Evolutionary conservation across 1,140 invertebrate species (phyloP), one percentile per base, ranked within the genome.

Genomic region (Cataglyphis hispanica): DNA sequence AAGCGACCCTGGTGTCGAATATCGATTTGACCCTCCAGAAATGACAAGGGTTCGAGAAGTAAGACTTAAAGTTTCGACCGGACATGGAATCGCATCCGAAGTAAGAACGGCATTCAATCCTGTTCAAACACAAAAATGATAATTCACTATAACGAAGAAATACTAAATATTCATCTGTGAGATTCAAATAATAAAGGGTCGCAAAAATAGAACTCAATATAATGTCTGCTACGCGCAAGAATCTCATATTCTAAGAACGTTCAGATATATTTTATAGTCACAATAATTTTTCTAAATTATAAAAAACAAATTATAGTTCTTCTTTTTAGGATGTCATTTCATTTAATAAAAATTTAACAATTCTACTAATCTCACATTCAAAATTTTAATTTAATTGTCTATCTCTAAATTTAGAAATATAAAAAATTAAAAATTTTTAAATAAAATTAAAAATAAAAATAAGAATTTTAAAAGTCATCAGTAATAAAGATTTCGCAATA

Each of bases 1-100:
- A 40, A 63, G 27, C 37, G 34, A 64, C 83, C 72, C 56, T 84
- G 27, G 27, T 66, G 50, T 50, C 40, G 75, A 80, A 86, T 86
- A 86, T 86, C 84, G 84, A 86, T 86, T 80, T 60, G 40, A 56
- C 64, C 46, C 50, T 67, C 61, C 10, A 50, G 63, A 50, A n/a
- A 58, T 63, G 64, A 80, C 40, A 85, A 80, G 74, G 63, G 74
- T 63, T 58, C 34, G 66, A 66, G 61, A 81, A 22, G 22, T 50
- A n/a, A 46, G 40, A 50, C 84, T 86, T 72, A 64, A 86, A 85
- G 50, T 85, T 85, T 64, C 46, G 64, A 67, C 60, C 8, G 37
- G 27, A 46, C 46, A 13, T 56, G 19, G 4, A 77, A 40, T 67
- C 16, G 43, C 43, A 31, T 37, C 40, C 25, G 5, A n/a, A 19